These are phyloP conservation scores for Thymelicus sylvestris DNA, from an alignment of 2,888 invertebrate genomes.

Conservation along the genomic window DNA sequence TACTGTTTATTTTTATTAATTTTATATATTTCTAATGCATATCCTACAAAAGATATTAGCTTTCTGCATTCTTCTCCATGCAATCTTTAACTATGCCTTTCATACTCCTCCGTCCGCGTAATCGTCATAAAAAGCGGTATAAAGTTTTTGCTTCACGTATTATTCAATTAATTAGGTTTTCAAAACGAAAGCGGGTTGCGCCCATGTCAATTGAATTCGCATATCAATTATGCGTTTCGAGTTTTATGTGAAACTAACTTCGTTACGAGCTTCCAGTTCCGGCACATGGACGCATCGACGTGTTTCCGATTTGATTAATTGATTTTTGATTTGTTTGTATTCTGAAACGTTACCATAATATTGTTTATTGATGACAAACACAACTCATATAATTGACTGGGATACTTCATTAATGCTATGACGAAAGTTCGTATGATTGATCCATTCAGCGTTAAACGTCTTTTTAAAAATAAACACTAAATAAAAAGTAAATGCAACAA, in stretches of 20 bases:
- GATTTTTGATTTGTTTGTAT: slow-evolving; percentile 17
- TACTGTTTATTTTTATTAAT: no score
- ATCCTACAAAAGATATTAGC: no score
- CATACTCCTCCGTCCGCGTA: no score
- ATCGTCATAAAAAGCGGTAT: no score
- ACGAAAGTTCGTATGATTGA: no score
- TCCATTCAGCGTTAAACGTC: no score
- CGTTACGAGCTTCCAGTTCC: background rate
- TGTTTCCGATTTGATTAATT: slow-evolving; percentile 16
- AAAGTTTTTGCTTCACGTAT: no score
- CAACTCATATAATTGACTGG: background rate
- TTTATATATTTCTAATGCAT: no score
- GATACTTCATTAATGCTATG: background rate
- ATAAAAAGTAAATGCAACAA: no score
- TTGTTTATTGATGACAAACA: slow-evolving; percentile 1
- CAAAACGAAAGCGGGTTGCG: slow-evolving; percentile 53
- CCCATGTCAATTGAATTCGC: slow-evolving; percentile 43
- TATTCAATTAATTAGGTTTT: slow-evolving; percentile 56
- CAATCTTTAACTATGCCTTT: no score
- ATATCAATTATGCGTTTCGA: slow-evolving; percentile 32
- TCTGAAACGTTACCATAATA: background rate
- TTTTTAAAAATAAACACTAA: no score
- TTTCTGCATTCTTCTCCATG: no score
- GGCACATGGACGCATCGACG: background rate
- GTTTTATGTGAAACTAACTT: slow-evolving; percentile 23